phyloP scores from a whole-genome alignment of 2,888 invertebrate species.

The Clunio marinus region DNA sequence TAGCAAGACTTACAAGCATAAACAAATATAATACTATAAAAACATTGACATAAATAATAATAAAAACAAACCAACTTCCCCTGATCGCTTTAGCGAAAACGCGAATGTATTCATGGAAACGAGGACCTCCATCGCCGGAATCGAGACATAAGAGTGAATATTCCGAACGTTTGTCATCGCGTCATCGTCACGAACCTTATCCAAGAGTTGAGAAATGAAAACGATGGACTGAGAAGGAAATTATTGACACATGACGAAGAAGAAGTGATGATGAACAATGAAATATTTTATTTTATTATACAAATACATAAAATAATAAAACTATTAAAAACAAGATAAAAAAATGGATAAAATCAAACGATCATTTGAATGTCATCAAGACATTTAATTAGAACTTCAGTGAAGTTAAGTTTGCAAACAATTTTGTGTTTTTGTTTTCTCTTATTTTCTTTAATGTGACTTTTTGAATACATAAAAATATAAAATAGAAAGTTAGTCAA shows the following conservation, averaged over 20 bases:
- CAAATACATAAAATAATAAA: too few relatives aligned
- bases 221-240: neutral
- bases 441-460: too few relatives aligned
- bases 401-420: too few relatives aligned
- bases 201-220: conserved; percentile 15
- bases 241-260: neutral
- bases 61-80: neutral
- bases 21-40: conserved; percentile 2
- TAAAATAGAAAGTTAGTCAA: too few relatives aligned
- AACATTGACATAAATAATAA: conserved; percentile 1
- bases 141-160: conserved; percentile 23
- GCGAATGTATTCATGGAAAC: conserved; percentile 34
- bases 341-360: too few relatives aligned
- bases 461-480: too few relatives aligned
- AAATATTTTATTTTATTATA: too few relatives aligned
- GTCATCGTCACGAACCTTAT: conserved; percentile 32
- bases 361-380: too few relatives aligned
- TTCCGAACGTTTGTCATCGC: conserved; percentile 25
- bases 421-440: too few relatives aligned
- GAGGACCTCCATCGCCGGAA: neutral
- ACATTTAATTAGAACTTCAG: too few relatives aligned
- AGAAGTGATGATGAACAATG: neutral
- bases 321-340: too few relatives aligned
- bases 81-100: conserved; percentile 23
- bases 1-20: neutral